Conservation (phyloP, 2,888 invertebrate genomes). For the Lagria hirta region DNA sequence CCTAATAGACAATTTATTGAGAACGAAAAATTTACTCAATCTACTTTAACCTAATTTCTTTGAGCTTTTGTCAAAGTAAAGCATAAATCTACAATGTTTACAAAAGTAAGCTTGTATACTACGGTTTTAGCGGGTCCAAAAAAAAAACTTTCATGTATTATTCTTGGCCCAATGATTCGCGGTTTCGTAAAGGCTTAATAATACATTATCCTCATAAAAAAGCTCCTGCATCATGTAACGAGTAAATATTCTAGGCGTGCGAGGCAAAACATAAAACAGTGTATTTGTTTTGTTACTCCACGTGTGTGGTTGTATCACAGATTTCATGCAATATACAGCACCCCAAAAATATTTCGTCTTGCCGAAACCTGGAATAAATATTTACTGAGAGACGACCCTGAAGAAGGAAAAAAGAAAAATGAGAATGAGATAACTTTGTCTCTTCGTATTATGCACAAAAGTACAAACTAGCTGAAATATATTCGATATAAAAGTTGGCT, state of each 20-base stretch:
- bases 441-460: constrained; percentile 1
- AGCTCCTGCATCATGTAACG: constrained; percentile 33
- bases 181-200: constrained; percentile 30
- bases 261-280: constrained; percentile 34
- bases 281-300: constrained; percentile 36
- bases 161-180: constrained; percentile 23
- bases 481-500: constrained; percentile 47
- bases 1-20: too few species aligned
- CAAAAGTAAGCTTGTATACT: too few species aligned
- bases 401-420: neutral
- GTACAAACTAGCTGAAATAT: constrained; percentile 36
- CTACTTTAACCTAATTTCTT: too few species aligned
- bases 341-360: constrained; percentile 9
- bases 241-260: constrained; percentile 33
- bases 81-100: too few species aligned
- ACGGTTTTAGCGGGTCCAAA: too few species aligned
- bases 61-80: too few species aligned
- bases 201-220: constrained; percentile 35
- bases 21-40: too few species aligned
- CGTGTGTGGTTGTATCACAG: constrained; percentile 34
- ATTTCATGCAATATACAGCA: constrained; percentile 36
- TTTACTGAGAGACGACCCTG: too few species aligned
- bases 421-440: neutral
- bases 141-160: constrained; percentile 18
- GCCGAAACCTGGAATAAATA: constrained; percentile 12